phyloP scores from a whole-genome alignment of 2,113 vertebrate genomes.

The Nesogale talazaci region DNA sequence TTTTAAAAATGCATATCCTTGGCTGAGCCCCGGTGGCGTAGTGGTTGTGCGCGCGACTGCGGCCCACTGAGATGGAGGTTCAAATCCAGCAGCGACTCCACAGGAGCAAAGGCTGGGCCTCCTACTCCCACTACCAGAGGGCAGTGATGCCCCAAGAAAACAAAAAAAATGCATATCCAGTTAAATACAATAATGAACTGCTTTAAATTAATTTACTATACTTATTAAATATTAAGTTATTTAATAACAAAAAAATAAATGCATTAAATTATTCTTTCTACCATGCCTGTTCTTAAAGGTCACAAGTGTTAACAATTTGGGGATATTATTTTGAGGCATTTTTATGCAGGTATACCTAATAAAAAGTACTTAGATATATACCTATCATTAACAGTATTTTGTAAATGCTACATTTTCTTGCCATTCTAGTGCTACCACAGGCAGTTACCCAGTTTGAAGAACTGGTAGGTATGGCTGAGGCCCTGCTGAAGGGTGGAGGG shows the following conservation, averaged over 20 bases:
- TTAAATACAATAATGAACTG: background rate
- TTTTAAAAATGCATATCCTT: background rate
- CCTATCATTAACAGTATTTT: background rate
- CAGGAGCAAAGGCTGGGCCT: too few relatives aligned
- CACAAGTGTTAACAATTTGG: constrained; percentile 2
- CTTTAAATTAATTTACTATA: constrained; percentile 2
- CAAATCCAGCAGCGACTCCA: too few relatives aligned
- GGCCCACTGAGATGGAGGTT: too few relatives aligned
- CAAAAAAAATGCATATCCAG: background rate
- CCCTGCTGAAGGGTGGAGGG: constrained; percentile 84
- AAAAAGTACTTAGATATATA: background rate
- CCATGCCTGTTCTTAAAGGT: constrained; percentile 34
- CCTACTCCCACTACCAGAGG: too few relatives aligned
- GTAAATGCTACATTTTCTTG: constrained; percentile 1
- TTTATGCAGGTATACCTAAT: background rate
- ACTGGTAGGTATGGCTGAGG: constrained; percentile 85
- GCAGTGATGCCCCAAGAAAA: too few relatives aligned
- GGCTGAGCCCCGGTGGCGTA: too few relatives aligned
- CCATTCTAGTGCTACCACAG: constrained; percentile 85
- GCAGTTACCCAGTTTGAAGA: constrained; percentile 87
- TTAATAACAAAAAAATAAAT: constrained; percentile 38
- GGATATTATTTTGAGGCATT: background rate
- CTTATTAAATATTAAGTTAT: constrained; percentile 23
- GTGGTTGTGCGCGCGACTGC: too few relatives aligned
- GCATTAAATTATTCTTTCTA: background rate